A percentile compares a stretch with the other conserved stretches of the same genome.
These are phyloP conservation scores for Neopelma chrysocephalum DNA, from an alignment of 2,797 vertebrate species.

Conservation along the genomic window DNA sequence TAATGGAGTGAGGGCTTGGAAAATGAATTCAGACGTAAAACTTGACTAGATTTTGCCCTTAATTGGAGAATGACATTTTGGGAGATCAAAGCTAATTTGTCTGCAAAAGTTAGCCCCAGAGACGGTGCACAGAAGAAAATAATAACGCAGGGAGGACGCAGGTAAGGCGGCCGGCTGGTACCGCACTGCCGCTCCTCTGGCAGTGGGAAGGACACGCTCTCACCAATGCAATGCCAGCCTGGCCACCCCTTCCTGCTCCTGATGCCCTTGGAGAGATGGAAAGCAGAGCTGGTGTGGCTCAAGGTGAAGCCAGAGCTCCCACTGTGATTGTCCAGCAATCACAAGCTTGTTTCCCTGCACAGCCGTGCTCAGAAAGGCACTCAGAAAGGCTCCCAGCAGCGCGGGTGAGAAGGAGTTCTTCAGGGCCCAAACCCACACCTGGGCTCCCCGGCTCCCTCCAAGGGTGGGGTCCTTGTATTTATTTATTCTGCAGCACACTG, in stretches of 20 bases:
- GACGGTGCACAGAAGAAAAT: conserved; percentile 39
- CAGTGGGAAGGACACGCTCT: neutral
- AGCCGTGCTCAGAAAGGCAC: accelerated
- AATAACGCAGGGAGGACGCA: neutral
- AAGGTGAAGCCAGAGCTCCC: neutral
- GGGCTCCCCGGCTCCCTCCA: neutral
- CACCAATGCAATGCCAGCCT: accelerated
- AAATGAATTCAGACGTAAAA: conserved; percentile 74
- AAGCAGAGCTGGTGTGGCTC: accelerated
- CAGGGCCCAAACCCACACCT: neutral
- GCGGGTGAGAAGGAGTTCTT: neutral
- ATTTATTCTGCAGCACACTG: conserved; percentile 70
- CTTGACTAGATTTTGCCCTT: conserved; percentile 71
- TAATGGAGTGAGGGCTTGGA: conserved; percentile 72
- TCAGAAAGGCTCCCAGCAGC: neutral
- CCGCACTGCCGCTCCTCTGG: accelerated
- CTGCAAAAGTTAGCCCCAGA: conserved; percentile 62
- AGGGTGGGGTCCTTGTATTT: conserved; percentile 64
- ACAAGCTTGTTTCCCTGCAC: accelerated
- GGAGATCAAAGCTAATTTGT: conserved; percentile 73
- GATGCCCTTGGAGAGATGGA: neutral
- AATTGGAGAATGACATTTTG: conserved; percentile 60
- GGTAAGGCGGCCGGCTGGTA: neutral
- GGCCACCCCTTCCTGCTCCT: neutral
- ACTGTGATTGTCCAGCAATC: neutral